Evolutionary conservation across 2,888 invertebrate genomes (phyloP).

Genomic region (Lomographa bimaculata): DNA sequence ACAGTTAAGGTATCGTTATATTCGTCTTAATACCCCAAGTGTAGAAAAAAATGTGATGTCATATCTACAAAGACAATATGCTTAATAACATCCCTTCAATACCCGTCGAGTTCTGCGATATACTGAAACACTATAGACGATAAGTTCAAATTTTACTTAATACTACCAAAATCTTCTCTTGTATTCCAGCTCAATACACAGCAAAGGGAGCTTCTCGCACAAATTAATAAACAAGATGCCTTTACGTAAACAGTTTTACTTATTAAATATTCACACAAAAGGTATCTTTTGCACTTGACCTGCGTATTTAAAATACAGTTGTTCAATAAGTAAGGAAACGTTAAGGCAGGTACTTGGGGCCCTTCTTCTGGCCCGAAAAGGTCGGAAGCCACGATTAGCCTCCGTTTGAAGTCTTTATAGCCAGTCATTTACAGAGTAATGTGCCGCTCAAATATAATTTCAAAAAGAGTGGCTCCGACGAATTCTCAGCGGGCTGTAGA

Average conservation of each 20-base stretch:
- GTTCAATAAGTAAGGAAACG: constrained; percentile 63
- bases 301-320: constrained; percentile 54
- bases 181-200: constrained; percentile 12
- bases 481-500: constrained; percentile 35
- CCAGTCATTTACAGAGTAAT: constrained; percentile 75
- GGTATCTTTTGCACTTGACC: constrained; percentile 42
- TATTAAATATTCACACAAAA: constrained; percentile 26
- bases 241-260: constrained; percentile 28
- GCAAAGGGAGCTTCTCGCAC: constrained; percentile 13
- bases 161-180: constrained; percentile 8
- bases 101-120: no score
- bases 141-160: no score
- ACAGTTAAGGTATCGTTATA: no score
- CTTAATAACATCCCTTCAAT: no score
- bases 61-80: no score
- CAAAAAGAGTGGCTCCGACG: constrained; percentile 61
- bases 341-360: constrained; percentile 63
- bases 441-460: constrained; percentile 75
- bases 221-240: constrained; percentile 22
- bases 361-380: constrained; percentile 66
- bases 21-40: no score
- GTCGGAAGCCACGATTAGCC: constrained; percentile 80
- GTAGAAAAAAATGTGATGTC: no score
- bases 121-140: no score
- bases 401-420: constrained; percentile 80